A percentile compares a stretch with the other conserved stretches of the same genome.
Evolutionary conservation across 2,797 vertebrate genomes (phyloP).

Genomic region (Lithobates sylvaticus): DNA sequence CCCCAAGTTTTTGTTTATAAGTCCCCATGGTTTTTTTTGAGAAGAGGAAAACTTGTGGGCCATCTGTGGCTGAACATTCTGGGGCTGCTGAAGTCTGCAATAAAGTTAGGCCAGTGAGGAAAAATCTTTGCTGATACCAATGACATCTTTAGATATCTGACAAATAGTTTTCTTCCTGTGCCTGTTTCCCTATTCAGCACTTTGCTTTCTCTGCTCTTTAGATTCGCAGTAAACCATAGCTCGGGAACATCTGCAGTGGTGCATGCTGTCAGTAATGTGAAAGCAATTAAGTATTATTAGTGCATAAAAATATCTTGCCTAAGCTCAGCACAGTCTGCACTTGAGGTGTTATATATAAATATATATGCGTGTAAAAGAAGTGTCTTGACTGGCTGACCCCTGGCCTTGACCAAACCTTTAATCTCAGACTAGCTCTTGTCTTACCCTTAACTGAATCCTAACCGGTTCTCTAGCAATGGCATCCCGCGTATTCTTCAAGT

Average conservation of each 20-base stretch:
- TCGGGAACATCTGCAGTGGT: slow-evolving; percentile 44
- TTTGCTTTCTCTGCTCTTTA: slow-evolving; percentile 38
- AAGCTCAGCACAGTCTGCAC: background rate
- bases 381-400: too few species aligned
- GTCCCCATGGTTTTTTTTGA: too few species aligned
- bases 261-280: slow-evolving; percentile 28
- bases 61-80: background rate
- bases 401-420: too few species aligned
- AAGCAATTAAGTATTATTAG: slow-evolving; percentile 46
- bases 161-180: slow-evolving; percentile 12
- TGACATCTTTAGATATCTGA: slow-evolving; percentile 47
- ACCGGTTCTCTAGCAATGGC: too few species aligned
- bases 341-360: background rate
- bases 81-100: background rate
- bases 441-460: too few species aligned
- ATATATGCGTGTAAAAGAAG: background rate
- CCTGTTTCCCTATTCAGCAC: slow-evolving; percentile 31
- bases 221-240: slow-evolving; percentile 47
- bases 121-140: slow-evolving; percentile 19
- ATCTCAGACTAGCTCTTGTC: too few species aligned
- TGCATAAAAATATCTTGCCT: slow-evolving; percentile 14
- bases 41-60: too few species aligned
- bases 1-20: too few species aligned
- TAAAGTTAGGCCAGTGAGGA: background rate
- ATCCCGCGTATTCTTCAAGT: too few species aligned